Percentiles rank a stretch among this genome's conserved stretches.
Evolutionary conservation across 2,888 invertebrate genomes (phyloP).

Genomic region (Vesta saturnalis): DNA sequence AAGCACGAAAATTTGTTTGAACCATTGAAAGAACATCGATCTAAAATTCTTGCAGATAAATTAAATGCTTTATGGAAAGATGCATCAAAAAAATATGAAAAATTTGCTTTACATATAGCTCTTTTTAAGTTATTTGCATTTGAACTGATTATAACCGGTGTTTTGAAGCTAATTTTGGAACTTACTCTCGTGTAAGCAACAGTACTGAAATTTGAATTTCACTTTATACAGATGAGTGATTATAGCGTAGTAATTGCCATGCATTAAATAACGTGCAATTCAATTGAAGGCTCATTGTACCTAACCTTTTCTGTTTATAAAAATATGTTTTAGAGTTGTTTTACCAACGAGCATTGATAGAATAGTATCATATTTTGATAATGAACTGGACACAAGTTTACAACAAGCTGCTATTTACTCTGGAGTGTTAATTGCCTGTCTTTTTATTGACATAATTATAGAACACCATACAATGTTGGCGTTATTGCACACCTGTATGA

Average conservation of each 20-base stretch:
- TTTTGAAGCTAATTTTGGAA: slow-evolving; percentile 55
- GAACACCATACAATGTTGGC: slow-evolving; percentile 88
- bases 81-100: slow-evolving; percentile 55
- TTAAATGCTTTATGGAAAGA: slow-evolving; percentile 67
- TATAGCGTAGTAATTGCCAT: background rate
- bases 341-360: slow-evolving; percentile 68
- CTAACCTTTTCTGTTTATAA: no score
- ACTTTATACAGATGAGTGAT: no score
- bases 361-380: slow-evolving; percentile 71
- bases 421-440: slow-evolving; percentile 68
- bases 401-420: slow-evolving; percentile 81
- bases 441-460: slow-evolving; percentile 52
- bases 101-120: slow-evolving; percentile 54
- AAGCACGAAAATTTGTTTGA: slow-evolving; percentile 77
- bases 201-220: slow-evolving; percentile 41
- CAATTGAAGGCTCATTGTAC: no score
- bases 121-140: slow-evolving; percentile 53
- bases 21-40: slow-evolving; percentile 73
- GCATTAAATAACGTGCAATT: background rate
- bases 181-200: slow-evolving; percentile 56
- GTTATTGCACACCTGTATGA: slow-evolving; percentile 85
- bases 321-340: slow-evolving; percentile 51
- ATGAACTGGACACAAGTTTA: slow-evolving; percentile 50
- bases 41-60: slow-evolving; percentile 70
- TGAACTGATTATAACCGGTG: slow-evolving; percentile 50